phyloP scores from a whole-genome alignment of 2,888 invertebrate species.

The Platycheirus rosarum region DNA sequence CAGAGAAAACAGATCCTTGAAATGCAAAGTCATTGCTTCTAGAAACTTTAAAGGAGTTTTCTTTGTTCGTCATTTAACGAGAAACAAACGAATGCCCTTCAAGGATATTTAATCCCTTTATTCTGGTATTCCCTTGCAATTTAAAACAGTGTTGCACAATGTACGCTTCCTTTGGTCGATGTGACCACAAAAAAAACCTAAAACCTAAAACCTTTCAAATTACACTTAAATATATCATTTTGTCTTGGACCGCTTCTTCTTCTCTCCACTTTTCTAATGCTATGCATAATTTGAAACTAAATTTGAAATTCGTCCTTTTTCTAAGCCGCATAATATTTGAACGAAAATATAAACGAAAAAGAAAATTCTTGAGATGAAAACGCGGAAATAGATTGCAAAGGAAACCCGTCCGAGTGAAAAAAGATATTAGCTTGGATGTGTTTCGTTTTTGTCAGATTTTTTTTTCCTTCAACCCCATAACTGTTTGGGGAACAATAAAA shows the following conservation, averaged over 20 bases:
- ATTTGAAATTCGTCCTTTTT: constrained; percentile 31
- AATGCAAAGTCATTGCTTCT: neutral
- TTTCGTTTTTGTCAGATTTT: constrained; percentile 25
- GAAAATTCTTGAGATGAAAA: neutral
- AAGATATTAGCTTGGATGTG: constrained; percentile 35
- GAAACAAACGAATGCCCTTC: constrained; percentile 21
- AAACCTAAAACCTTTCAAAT: constrained; percentile 53
- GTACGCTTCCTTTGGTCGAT: constrained; percentile 28
- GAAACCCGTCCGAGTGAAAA: constrained; percentile 39
- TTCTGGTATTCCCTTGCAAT: no score
- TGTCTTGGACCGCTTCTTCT: constrained; percentile 5
- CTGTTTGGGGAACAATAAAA: constrained; percentile 15
- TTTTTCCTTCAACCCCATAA: no score
- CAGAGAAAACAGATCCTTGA: neutral
- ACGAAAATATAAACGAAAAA: constrained; percentile 8
- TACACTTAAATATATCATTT: constrained; percentile 43
- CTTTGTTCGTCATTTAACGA: neutral
- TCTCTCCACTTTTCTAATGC: constrained; percentile 16
- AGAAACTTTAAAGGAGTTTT: neutral
- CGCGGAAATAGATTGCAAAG: constrained; percentile 24
- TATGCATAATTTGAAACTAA: constrained; percentile 60
- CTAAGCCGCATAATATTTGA: constrained; percentile 48
- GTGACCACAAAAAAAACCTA: constrained; percentile 45
- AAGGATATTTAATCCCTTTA: constrained; percentile 26
- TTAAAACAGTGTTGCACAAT: no score